Base-by-base conservation (phyloP, 2,797 vertebrate genomes). In the Sebastes steindachneri region DNA sequence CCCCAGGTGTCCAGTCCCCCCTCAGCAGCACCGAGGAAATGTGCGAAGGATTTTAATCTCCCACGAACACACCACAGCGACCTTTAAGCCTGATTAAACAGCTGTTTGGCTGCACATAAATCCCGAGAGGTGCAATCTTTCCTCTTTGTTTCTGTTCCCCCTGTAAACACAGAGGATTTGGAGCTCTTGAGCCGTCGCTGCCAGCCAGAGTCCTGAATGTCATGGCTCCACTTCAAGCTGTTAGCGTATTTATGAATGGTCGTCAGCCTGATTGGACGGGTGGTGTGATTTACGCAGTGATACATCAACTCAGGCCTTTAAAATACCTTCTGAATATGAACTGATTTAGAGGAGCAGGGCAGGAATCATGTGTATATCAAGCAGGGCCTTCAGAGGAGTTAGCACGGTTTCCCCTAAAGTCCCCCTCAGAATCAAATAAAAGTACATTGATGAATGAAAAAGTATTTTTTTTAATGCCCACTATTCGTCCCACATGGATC, bases 31-130 rank as follows among this genome's bases (percentile, higher is more conserved):
- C 4, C 1, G 6, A 0, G 4, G 26, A 37, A 67, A 72, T 19
- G 62, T 21, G 53, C 19, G 21, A 25, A 63, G 33, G 12, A 5
- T 67, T 84, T 85, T 74, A 82, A 88, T 84, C 64, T 84, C 23
- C 54, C 33, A 7, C 63, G 9, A 71, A 68, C 79, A 21, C 64
- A 51, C 76, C 57, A 4, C 74, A 29, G 77, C 51, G 58, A 73
- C 85, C 79, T 89, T 89, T 86, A 82, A 79, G 21, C 48, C 78
- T 82, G 83, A 90, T 87, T 89, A 79, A 75, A 69, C 75, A 70
- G 76, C 82, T 82, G 62, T 73, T 73, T 73, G 31, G 31, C 8
- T 21, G 5, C 74, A 35, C 35, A 66, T 85, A 51, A 70, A 86
- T 90, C 68, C 67, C 55, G 19, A 11, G 21, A 78, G 59, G 7